Percentiles rank a stretch among this genome's conserved stretches.
phyloP scores from a whole-genome alignment of 2,797 vertebrate genomes.

The Falco concolor region DNA sequence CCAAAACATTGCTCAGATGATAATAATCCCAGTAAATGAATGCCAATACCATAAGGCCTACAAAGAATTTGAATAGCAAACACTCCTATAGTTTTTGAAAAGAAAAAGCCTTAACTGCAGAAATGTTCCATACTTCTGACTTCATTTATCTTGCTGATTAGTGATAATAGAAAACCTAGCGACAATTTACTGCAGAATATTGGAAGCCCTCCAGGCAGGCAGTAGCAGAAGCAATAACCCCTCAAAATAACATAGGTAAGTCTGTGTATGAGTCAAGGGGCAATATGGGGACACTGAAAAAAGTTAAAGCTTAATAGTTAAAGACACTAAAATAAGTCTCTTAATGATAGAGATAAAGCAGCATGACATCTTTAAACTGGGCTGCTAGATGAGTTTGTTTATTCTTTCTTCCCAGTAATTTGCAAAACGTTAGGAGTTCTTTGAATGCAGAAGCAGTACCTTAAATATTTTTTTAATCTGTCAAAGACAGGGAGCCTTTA shows the following conservation, averaged over 20 bases:
- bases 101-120: not conserved
- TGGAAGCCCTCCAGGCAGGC: not conserved
- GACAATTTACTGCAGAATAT: not conserved
- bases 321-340: not conserved
- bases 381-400: not conserved
- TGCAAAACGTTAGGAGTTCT: not conserved
- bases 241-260: not conserved
- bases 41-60: not conserved
- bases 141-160: conserved; percentile 38
- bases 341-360: conserved; percentile 25
- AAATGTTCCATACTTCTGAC: not conserved
- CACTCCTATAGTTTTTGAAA: not conserved
- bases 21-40: conserved; percentile 1
- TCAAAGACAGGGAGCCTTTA: not conserved
- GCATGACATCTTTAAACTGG: conserved; percentile 2
- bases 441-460: not conserved
- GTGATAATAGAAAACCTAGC: conserved; percentile 25
- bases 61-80: not conserved
- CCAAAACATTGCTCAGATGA: not conserved
- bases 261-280: not conserved
- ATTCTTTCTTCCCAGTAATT: not conserved
- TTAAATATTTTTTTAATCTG: not conserved
- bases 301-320: not conserved
- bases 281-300: not conserved
- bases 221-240: not conserved